Evolutionary conservation across 2,888 invertebrate species (phyloP), one percentile per base, ranked within the genome.

Genomic region (Carpatolechia fugitivella): DNA sequence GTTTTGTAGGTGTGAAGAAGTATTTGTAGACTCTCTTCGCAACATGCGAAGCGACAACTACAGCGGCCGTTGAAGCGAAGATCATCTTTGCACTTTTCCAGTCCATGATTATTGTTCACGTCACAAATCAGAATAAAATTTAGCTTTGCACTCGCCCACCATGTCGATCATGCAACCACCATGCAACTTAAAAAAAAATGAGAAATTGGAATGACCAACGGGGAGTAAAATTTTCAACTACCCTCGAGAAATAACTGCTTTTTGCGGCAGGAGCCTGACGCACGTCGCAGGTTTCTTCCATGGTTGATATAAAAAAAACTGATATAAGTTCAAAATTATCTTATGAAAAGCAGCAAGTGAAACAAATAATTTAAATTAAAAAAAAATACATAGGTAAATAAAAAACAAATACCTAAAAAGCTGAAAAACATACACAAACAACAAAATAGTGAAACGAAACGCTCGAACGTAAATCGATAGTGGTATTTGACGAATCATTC

Each of bases 71-170:
- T 49, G 90, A 83, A 31, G 83, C 85, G 62, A 90, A 67, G 57
- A 89, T 61, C 63, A 88, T 70, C 61, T 81, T 86, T 57, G 79
- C 78, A 75, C 80, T 84, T 74, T 78, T 88, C 89, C 88, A 90
- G 75, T 85, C 76, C 90, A 90, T 90, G 46, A 59, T 63, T 14
- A 18, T 31, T 56, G 61, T 58, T 59, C 52, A 47, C 54, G 60
- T 59, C 66, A 69, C 63, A 68, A 74, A 66, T 66, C 60, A 63
- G 63, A 63, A 65, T 60, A 31, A 58, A 65, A 50, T 56, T 60
- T 60, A 52, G 55, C 61, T 58, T 56, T 65, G 66, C 61, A 66
- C 64, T 66, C 69, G 73, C 78, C 83, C 84, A 86, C 87, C 85
- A 81, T 84, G 63, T 75, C 78, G 70, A 76, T 66, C 85, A 85